These are phyloP conservation scores for Apocheima hispidaria DNA, from an alignment of 2,888 invertebrate genomes.

Conservation along the genomic window DNA sequence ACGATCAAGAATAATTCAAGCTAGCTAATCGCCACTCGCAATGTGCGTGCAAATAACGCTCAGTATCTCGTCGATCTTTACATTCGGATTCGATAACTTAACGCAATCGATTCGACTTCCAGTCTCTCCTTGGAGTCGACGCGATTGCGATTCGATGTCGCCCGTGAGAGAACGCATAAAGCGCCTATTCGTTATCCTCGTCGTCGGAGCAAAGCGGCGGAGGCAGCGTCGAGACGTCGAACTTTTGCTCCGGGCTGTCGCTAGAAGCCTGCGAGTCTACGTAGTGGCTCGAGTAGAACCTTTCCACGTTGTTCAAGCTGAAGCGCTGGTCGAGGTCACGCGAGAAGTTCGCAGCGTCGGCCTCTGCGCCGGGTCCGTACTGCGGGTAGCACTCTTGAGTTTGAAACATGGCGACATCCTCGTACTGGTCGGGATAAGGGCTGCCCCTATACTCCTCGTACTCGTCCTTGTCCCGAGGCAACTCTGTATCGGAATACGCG, in stretches of 20 bases:
- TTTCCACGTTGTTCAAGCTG: conserved; percentile 79
- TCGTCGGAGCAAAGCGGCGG: conserved; percentile 91
- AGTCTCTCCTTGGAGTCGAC: conserved; percentile 19
- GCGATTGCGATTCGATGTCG: conserved; percentile 16
- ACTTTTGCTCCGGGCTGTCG: conserved; percentile 90
- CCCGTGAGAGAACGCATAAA: conserved; percentile 28
- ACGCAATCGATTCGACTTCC: not conserved
- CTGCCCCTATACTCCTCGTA: conserved; percentile 79
- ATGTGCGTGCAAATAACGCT: conserved; percentile 7
- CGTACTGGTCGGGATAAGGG: conserved; percentile 81
- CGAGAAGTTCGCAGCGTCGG: conserved; percentile 63
- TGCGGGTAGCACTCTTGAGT: conserved; percentile 82
- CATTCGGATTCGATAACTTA: not conserved
- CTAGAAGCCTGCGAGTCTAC: conserved; percentile 88
- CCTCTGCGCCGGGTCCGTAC: conserved; percentile 63
- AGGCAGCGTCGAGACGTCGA: conserved; percentile 91
- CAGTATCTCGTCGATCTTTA: conserved; percentile 6
- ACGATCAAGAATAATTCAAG: conserved; percentile 56
- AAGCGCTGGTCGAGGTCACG: conserved; percentile 81
- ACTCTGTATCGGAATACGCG: conserved; percentile 77
- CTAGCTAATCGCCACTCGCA: conserved; percentile 41
- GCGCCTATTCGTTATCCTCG: conserved; percentile 85
- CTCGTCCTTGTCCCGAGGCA: conserved; percentile 76
- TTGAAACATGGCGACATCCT: conserved; percentile 77
- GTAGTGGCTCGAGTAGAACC: conserved; percentile 83